These are phyloP conservation scores for Callocephalon fimbriatum DNA, from an alignment of 2,113 vertebrate species.

Conservation along the genomic window DNA sequence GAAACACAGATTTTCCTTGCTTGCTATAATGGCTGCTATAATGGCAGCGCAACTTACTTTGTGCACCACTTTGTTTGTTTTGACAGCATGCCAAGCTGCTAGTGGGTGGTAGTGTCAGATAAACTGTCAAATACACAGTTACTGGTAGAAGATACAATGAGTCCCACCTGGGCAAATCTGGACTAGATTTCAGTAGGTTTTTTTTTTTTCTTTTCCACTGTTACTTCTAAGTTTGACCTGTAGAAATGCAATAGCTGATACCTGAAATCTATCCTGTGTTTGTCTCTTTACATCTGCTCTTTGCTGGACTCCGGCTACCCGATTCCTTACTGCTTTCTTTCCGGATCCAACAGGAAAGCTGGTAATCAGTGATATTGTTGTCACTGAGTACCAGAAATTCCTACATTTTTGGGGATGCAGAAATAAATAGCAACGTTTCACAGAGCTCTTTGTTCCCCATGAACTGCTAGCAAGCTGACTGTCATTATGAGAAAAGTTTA, in stretches of 20 bases:
- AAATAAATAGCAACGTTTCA: neutral
- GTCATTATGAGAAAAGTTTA: neutral
- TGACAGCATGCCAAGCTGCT: neutral
- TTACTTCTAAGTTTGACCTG: neutral
- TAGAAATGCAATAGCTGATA: neutral
- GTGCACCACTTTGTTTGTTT: neutral
- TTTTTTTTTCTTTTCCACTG: neutral
- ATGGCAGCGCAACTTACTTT: neutral
- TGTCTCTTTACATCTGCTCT: neutral
- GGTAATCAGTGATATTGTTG: neutral
- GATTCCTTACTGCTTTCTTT: accelerated
- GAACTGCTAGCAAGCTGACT: neutral
- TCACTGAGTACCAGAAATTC: neutral
- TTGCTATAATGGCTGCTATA: neutral
- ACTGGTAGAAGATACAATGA: neutral
- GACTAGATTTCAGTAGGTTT: neutral
- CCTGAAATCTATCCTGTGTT: neutral
- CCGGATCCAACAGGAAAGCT: neutral
- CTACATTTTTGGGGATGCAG: neutral
- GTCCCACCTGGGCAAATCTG: neutral
- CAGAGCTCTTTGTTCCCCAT: neutral
- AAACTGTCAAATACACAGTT: conserved; percentile 25
- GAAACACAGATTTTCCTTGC: neutral
- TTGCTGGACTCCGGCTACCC: neutral
- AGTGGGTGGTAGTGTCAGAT: conserved; percentile 19